Evolutionary conservation across 1,140 invertebrate species (phyloP).

Genomic region (Ephestia elutella): DNA sequence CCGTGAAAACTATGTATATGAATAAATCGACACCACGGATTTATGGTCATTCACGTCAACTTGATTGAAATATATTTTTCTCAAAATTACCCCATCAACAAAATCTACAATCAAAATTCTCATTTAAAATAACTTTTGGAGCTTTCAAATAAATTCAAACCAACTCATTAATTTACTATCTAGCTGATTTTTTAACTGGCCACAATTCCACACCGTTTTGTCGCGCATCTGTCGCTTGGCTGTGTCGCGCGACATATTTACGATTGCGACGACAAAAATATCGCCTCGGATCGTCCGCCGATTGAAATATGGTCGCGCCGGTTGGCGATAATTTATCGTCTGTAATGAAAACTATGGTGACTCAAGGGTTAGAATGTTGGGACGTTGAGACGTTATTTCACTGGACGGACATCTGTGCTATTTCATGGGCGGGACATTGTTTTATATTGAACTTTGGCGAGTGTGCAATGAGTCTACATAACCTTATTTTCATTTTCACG

Average conservation of each 20-base stretch:
- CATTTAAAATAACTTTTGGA: no score
- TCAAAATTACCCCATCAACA: no score
- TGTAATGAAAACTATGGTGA: conserved; percentile 7
- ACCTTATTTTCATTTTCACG: no score
- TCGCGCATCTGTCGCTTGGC: background rate
- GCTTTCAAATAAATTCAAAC: background rate
- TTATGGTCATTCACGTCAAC: no score
- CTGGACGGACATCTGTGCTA: background rate
- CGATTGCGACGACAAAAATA: conserved; percentile 6
- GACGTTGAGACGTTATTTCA: background rate
- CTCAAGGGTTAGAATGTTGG: conserved; percentile 2
- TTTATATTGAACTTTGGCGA: no score
- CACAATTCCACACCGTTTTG: background rate
- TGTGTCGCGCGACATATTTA: background rate
- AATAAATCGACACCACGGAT: no score
- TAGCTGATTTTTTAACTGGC: background rate
- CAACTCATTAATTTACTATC: background rate
- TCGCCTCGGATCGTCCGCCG: conserved; percentile 2
- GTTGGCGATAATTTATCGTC: background rate
- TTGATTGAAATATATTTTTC: no score
- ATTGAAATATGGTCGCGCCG: conserved; percentile 4
- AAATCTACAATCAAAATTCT: no score
- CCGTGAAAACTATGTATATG: no score
- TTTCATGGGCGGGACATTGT: conserved; percentile 13
- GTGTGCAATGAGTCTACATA: no score